Percentiles rank a stretch among this genome's conserved stretches.
phyloP scores from a whole-genome alignment of 2,888 invertebrate genomes.

The Anaspis maculata region DNA sequence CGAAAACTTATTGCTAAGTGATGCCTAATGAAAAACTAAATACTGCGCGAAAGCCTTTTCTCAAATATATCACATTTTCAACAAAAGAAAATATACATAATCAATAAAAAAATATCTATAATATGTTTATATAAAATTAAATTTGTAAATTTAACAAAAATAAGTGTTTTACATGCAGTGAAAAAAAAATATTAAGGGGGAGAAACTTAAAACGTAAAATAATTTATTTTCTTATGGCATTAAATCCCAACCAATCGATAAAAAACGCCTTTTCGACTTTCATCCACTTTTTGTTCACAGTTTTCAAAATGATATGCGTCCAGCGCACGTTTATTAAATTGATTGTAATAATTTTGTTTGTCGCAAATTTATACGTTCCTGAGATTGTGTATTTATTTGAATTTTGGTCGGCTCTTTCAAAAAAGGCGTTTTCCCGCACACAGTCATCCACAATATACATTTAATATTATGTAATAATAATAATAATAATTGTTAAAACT shows the following conservation, averaged over 20 bases:
- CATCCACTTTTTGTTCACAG: background rate
- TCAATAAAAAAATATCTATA: slow-evolving; percentile 29
- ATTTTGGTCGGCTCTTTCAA: background rate
- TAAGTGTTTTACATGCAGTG: slow-evolving; percentile 15
- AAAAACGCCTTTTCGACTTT: background rate
- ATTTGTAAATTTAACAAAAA: slow-evolving; percentile 26
- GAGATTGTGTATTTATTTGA: slow-evolving; percentile 12
- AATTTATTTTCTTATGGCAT: slow-evolving; percentile 15
- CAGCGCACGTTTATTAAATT: slow-evolving; percentile 19
- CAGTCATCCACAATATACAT: background rate
- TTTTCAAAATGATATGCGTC: slow-evolving; percentile 29
- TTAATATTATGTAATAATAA: no score
- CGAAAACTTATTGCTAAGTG: no score
- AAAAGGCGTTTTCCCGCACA: no score
- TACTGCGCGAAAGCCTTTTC: no score
- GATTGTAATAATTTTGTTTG: slow-evolving; percentile 27
- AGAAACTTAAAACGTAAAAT: slow-evolving; percentile 15
- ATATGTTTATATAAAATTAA: slow-evolving; percentile 22
- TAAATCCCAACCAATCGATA: slow-evolving; percentile 7
- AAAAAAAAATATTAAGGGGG: slow-evolving; percentile 13
- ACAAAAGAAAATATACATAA: background rate
- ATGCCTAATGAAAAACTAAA: no score
- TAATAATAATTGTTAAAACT: no score
- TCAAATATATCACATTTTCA: slow-evolving; percentile 1
- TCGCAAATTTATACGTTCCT: slow-evolving; percentile 27